These are phyloP conservation scores for Scopus umbretta DNA, from an alignment of 2,113 vertebrate species.

Conservation along the genomic window DNA sequence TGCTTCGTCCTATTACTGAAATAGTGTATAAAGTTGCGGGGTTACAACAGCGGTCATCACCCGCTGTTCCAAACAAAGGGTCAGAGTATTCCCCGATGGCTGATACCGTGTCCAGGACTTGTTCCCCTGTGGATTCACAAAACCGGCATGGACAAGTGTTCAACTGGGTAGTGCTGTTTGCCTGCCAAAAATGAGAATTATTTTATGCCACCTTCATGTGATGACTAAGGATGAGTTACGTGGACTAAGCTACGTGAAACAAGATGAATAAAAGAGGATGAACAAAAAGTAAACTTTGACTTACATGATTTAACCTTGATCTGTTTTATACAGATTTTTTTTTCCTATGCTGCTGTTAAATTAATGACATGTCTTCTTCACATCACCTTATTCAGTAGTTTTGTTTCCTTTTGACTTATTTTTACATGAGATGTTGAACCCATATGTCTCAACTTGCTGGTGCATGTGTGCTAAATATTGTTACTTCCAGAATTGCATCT, in stretches of 20 bases:
- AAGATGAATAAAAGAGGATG: not conserved
- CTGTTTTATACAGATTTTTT: not conserved
- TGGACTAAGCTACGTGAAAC: rapidly evolving
- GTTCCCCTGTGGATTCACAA: not conserved
- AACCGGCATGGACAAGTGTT: not conserved
- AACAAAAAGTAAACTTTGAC: not conserved
- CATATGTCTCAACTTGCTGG: not conserved
- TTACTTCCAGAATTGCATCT: not conserved
- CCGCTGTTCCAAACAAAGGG: not conserved
- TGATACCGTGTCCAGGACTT: rapidly evolving
- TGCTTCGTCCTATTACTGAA: not conserved
- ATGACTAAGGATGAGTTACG: not conserved
- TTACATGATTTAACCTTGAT: not conserved
- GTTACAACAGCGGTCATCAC: not conserved
- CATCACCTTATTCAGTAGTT: not conserved
- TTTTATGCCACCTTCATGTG: not conserved
- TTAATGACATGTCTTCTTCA: not conserved
- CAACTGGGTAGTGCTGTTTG: not conserved
- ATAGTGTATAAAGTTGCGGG: rapidly evolving
- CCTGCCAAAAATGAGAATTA: not conserved
- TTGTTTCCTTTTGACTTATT: not conserved
- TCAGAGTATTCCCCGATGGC: rapidly evolving
- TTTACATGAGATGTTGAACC: not conserved
- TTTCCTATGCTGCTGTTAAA: not conserved
- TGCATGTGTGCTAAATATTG: not conserved